phyloP scores from a whole-genome alignment of 1,140 invertebrate genomes.

The Camponotus floridanus region DNA sequence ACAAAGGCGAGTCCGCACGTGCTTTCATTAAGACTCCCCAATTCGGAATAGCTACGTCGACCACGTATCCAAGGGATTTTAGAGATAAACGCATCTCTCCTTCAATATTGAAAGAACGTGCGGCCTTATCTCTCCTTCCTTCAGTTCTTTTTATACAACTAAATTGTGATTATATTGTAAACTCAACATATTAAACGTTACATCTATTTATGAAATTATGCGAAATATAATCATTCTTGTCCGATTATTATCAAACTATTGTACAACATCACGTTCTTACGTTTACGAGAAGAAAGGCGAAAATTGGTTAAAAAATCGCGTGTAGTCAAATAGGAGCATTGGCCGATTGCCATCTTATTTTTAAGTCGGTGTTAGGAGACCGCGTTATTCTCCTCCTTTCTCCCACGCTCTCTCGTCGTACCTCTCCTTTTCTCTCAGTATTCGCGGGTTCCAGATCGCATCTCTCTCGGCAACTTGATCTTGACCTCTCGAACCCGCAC shows the following conservation, averaged over 20 bases:
- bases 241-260: background rate
- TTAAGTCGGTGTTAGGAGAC: constrained; percentile 44
- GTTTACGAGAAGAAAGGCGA: background rate
- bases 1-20: constrained; percentile 79
- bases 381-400: constrained; percentile 35
- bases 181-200: too few species aligned
- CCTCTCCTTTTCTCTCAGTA: constrained; percentile 55
- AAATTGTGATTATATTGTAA: background rate
- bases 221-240: background rate
- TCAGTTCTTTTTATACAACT: background rate
- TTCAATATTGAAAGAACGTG: constrained; percentile 22
- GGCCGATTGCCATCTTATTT: constrained; percentile 76
- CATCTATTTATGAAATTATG: background rate
- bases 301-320: background rate
- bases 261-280: background rate
- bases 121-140: background rate
- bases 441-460: constrained; percentile 66
- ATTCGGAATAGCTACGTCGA: constrained; percentile 76
- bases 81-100: constrained; percentile 9
- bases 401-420: constrained; percentile 47
- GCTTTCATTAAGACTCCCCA: constrained; percentile 79
- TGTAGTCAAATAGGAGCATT: constrained; percentile 71
- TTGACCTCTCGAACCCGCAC: constrained; percentile 75
- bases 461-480: constrained; percentile 69
- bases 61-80: constrained; percentile 48